phyloP scores from a whole-genome alignment of 2,888 invertebrate genomes.

The Melinaea menophilus region DNA sequence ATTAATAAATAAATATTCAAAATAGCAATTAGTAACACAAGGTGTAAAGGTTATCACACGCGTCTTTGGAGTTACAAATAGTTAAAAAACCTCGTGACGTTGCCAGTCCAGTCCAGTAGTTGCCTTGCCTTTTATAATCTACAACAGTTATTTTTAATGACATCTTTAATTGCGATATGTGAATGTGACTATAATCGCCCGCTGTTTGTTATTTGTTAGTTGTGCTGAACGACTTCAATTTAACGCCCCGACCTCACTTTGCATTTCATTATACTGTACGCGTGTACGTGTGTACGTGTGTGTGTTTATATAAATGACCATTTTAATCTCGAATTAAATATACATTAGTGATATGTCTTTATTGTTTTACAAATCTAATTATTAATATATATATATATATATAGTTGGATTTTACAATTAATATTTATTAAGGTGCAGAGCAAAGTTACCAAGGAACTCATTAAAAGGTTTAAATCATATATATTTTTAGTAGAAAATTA shows the following conservation, averaged over 20 bases:
- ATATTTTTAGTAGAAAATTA: no score
- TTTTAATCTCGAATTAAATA: slow-evolving; percentile 23
- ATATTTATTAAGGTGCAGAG: no score
- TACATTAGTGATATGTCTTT: slow-evolving; percentile 14
- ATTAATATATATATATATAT: no score
- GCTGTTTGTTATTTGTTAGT: slow-evolving; percentile 19
- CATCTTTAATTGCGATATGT: slow-evolving; percentile 16
- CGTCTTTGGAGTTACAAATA: no score
- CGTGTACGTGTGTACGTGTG: not conserved
- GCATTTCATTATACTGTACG: slow-evolving; percentile 35
- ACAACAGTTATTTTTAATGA: slow-evolving; percentile 12
- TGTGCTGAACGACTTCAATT: slow-evolving; percentile 25
- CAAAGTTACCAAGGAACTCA: no score
- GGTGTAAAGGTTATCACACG: no score
- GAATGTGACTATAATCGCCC: slow-evolving; percentile 18
- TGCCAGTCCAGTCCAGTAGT: no score
- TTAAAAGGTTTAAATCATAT: no score
- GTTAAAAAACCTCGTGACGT: no score
- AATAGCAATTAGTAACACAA: no score
- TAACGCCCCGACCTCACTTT: slow-evolving; percentile 31
- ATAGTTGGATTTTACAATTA: no score
- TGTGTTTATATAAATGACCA: slow-evolving; percentile 21
- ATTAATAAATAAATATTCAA: no score
- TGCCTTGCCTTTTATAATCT: slow-evolving; percentile 5
- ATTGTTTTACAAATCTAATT: not conserved